phyloP scores from a whole-genome alignment of 1,140 invertebrate genomes.

The Heterodera carotae region DNA sequence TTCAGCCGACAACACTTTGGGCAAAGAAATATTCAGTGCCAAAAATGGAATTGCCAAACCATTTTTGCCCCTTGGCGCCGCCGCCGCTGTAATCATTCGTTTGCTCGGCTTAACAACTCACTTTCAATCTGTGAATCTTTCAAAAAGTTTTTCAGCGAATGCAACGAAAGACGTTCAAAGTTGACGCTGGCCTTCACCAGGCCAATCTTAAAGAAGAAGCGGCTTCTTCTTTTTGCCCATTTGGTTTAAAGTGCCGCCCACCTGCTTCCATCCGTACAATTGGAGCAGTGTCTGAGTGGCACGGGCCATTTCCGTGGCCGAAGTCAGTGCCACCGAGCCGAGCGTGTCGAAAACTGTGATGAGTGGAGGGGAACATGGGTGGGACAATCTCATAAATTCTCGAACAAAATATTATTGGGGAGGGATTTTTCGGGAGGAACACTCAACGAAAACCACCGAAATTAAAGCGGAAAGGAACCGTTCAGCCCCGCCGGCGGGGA shows the following conservation, averaged over 20 bases:
- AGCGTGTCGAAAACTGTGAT: slow-evolving; percentile 60
- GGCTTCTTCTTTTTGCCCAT: not conserved
- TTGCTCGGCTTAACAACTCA: not conserved
- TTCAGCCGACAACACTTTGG: too few relatives aligned
- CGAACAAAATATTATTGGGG: not conserved
- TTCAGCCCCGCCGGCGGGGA: too few relatives aligned
- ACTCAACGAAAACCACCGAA: too few relatives aligned
- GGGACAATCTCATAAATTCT: not conserved
- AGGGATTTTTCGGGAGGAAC: too few relatives aligned
- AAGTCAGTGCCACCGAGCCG: slow-evolving; percentile 64
- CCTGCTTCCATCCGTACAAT: slow-evolving; percentile 64
- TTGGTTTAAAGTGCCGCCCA: not conserved
- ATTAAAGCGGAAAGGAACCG: not conserved
- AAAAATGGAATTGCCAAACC: too few relatives aligned
- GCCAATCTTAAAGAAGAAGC: slow-evolving; percentile 42
- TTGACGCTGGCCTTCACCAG: slow-evolving; percentile 54
- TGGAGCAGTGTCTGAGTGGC: slow-evolving; percentile 60
- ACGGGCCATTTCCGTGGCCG: slow-evolving; percentile 64
- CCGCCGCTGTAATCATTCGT: too few relatives aligned
- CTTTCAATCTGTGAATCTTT: slow-evolving; percentile 58
- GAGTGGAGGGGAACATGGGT: not conserved
- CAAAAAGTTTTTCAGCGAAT: slow-evolving; percentile 59
- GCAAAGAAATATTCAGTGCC: too few relatives aligned
- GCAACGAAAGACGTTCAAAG: slow-evolving; percentile 60
- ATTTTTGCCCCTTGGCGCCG: too few relatives aligned